These are phyloP conservation scores for Eilema sororculum DNA, from an alignment of 2,888 invertebrate species.

Conservation along the genomic window DNA sequence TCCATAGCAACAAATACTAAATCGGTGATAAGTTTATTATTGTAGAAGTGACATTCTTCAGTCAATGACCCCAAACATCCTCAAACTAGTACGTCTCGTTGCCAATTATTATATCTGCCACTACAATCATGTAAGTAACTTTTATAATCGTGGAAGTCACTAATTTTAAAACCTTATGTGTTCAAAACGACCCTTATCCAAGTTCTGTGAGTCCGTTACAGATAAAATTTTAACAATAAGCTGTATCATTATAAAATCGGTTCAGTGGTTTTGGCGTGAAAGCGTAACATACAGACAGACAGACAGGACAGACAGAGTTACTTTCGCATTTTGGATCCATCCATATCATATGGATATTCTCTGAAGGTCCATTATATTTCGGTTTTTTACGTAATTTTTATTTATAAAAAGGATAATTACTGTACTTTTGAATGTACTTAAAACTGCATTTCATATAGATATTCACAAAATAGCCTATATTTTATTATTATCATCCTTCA, in stretches of 20 bases:
- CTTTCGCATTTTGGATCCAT: too few relatives aligned
- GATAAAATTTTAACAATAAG: too few relatives aligned
- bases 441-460: neutral
- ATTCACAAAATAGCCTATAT: too few relatives aligned
- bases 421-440: neutral
- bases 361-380: neutral
- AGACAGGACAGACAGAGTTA: too few relatives aligned
- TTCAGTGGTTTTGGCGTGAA: too few relatives aligned
- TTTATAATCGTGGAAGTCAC: neutral
- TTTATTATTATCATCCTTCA: too few relatives aligned
- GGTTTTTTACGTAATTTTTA: too few relatives aligned
- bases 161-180: neutral
- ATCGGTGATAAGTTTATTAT: neutral
- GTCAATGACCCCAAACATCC: neutral
- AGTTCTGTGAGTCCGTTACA: neutral
- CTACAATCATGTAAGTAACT: neutral
- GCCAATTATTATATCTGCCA: slow-evolving; percentile 3
- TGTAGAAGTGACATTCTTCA: neutral
- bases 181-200: neutral
- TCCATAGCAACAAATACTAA: slow-evolving; percentile 3
- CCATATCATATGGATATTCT: too few relatives aligned
- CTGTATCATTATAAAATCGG: neutral
- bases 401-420: too few relatives aligned
- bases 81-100: neutral
- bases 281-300: too few relatives aligned